Evolutionary conservation across 2,113 vertebrate species (phyloP).

Genomic region (Sylvilagus bachmani): DNA sequence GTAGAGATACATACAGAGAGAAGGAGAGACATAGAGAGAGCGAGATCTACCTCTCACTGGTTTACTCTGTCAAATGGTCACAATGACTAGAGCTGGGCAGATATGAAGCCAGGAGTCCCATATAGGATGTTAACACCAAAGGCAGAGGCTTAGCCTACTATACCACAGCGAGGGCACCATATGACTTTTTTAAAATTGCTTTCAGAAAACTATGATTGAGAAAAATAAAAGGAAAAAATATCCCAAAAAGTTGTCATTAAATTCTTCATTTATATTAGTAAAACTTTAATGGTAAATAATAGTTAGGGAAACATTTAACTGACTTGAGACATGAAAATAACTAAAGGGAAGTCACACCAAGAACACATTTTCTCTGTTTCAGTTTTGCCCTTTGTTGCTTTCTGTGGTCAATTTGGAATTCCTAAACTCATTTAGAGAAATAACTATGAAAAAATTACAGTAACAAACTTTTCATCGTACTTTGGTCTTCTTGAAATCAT

Average conservation of each 20-base stretch:
- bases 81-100: no score
- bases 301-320: background rate
- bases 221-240: background rate
- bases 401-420: background rate
- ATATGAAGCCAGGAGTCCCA: no score
- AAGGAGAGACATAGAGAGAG: no score
- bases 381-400: background rate
- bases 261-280: background rate
- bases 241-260: background rate
- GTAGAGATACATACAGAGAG: no score
- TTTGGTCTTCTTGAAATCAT: conserved; percentile 6
- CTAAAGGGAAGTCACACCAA: background rate
- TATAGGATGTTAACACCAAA: no score
- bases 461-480: background rate
- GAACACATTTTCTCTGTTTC: background rate
- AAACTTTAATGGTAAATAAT: background rate
- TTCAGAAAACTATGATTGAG: background rate
- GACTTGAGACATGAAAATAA: background rate
- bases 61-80: no score
- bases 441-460: background rate
- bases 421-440: background rate
- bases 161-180: no score
- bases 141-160: no score
- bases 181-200: background rate
- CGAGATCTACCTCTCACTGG: no score